phyloP scores from a whole-genome alignment of 2,888 invertebrate genomes.

The Trisateles emortualis region DNA sequence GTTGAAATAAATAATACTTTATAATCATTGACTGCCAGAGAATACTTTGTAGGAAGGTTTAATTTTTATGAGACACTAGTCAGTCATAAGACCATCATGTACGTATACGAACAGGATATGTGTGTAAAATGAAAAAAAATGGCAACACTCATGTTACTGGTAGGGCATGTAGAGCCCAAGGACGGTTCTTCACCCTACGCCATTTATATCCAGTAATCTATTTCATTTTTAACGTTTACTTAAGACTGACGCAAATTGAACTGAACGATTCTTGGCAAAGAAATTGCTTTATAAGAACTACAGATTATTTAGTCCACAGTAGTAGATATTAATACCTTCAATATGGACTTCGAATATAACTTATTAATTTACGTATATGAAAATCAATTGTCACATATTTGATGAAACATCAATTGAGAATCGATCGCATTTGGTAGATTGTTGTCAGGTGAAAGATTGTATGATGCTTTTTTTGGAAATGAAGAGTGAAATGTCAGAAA shows the following conservation, averaged over 20 bases:
- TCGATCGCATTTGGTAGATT: too few species aligned
- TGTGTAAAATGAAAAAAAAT: constrained; percentile 34
- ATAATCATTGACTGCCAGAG: constrained; percentile 1
- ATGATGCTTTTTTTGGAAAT: too few species aligned
- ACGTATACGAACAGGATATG: constrained; percentile 36
- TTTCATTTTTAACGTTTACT: constrained; percentile 46
- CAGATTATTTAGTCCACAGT: not conserved
- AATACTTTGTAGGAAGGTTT: constrained; percentile 7
- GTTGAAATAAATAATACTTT: not conserved
- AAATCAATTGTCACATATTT: too few species aligned
- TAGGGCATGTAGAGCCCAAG: constrained; percentile 42
- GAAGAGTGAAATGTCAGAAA: too few species aligned
- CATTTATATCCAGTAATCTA: constrained; percentile 50
- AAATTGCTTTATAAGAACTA: constrained; percentile 5
- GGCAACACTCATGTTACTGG: constrained; percentile 26
- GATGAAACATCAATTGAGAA: too few species aligned
- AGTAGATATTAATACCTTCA: too few species aligned
- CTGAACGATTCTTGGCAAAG: constrained; percentile 20
- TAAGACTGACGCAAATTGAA: constrained; percentile 34
- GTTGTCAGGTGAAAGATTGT: too few species aligned
- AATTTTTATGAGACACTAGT: constrained; percentile 14
- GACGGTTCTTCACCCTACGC: constrained; percentile 53
- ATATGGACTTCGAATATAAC: too few species aligned
- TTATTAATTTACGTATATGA: too few species aligned
- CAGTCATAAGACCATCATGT: constrained; percentile 10